phyloP scores from a whole-genome alignment of 2,888 invertebrate genomes.

The Thalpophila matura region DNA sequence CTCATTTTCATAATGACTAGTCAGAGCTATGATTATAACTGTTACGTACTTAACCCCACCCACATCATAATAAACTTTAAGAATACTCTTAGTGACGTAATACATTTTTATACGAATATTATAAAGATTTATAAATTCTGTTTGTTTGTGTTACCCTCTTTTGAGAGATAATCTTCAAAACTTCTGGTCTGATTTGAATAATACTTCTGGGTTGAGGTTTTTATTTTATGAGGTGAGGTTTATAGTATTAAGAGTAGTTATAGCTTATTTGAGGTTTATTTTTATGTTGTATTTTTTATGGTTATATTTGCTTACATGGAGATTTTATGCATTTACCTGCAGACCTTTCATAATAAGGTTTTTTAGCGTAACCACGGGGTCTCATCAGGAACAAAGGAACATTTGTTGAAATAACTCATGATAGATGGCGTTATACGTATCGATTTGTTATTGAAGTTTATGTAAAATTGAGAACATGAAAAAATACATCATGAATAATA shows the following conservation, averaged over 20 bases:
- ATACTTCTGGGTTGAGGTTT: conserved; percentile 42
- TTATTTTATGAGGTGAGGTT: conserved; percentile 51
- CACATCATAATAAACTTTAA: conserved; percentile 46
- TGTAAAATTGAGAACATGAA: too few species aligned
- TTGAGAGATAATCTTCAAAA: conserved; percentile 59
- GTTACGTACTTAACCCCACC: conserved; percentile 18
- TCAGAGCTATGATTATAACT: conserved; percentile 16
- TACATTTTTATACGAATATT: conserved; percentile 44
- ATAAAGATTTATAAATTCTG: conserved; percentile 56
- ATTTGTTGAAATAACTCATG: too few species aligned
- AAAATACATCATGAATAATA: too few species aligned
- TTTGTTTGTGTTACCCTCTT: conserved; percentile 56
- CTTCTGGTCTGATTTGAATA: conserved; percentile 62
- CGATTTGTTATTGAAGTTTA: too few species aligned
- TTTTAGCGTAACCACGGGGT: too few species aligned
- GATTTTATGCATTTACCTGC: conserved; percentile 22
- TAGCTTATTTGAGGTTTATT: conserved; percentile 39
- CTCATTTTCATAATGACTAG: conserved; percentile 21
- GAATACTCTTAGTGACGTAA: conserved; percentile 43
- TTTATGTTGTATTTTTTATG: conserved; percentile 43
- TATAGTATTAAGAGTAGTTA: conserved; percentile 40
- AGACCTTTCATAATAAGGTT: too few species aligned
- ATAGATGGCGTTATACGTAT: too few species aligned
- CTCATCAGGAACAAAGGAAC: too few species aligned
- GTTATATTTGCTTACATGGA: conserved; percentile 53